Evolutionary conservation across 2,113 vertebrate species (phyloP).

Genomic region (Caranx ignobilis): DNA sequence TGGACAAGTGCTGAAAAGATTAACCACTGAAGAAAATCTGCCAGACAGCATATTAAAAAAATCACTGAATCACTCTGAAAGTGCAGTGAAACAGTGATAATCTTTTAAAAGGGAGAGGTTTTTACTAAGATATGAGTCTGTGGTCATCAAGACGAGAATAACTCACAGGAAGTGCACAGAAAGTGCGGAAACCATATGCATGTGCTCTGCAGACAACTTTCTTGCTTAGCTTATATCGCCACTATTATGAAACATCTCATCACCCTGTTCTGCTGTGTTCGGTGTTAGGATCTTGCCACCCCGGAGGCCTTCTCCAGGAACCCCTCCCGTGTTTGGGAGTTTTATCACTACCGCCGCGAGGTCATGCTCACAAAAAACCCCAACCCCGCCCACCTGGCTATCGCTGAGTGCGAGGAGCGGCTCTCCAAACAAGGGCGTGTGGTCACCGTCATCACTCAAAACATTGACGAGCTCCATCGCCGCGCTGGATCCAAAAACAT

Average conservation of each 20-base stretch:
- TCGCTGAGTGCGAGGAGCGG: constrained; percentile 90
- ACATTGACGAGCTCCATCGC: constrained; percentile 95
- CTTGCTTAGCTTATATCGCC: too few relatives aligned
- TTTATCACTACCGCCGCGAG: constrained; percentile 96
- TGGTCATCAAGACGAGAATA: too few relatives aligned
- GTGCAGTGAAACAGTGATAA: too few relatives aligned
- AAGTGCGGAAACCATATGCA: too few relatives aligned
- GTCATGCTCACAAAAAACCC: constrained; percentile 91
- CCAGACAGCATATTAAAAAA: neutral
- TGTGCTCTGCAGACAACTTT: too few relatives aligned
- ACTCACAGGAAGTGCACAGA: neutral
- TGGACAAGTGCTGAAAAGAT: neutral
- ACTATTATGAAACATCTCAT: neutral
- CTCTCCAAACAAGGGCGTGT: constrained; percentile 89
- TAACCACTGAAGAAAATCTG: neutral
- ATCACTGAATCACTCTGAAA: neutral
- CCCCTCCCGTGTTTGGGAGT: constrained; percentile 96
- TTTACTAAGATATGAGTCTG: too few relatives aligned
- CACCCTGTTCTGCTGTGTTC: neutral
- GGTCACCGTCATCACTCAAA: constrained; percentile 93
- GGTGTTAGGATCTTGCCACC: constrained; percentile 84
- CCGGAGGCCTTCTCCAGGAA: constrained; percentile 91
- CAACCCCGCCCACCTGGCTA: constrained; percentile 90
- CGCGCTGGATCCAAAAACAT: constrained; percentile 92
- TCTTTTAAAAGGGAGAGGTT: too few relatives aligned